phyloP scores from a whole-genome alignment of 1,140 invertebrate genomes.

The Calliphora vicina region DNA sequence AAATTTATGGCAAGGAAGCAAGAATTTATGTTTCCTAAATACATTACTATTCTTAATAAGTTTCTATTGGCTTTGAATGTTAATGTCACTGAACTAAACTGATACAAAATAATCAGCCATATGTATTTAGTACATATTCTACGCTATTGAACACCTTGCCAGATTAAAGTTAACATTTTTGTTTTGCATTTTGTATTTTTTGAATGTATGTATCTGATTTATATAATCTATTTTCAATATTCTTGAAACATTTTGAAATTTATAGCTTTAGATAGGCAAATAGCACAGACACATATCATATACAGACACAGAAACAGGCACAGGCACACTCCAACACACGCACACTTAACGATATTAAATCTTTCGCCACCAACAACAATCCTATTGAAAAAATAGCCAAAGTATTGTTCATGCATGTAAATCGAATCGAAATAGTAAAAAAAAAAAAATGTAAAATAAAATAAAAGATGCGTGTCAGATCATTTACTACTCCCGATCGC shows the following conservation, averaged over 20 bases:
- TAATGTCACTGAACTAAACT: too few species aligned
- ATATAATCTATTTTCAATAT: constrained; percentile 12
- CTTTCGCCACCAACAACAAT: constrained; percentile 15
- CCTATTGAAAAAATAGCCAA: background rate
- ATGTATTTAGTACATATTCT: background rate
- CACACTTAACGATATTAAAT: constrained; percentile 14
- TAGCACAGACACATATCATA: background rate
- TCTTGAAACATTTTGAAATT: constrained; percentile 8
- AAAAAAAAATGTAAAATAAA: background rate
- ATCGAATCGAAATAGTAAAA: background rate
- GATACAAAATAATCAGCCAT: too few species aligned
- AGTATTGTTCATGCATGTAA: constrained; percentile 10
- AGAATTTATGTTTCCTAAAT: background rate
- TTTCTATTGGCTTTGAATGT: too few species aligned
- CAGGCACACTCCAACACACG: background rate
- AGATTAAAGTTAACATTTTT: background rate
- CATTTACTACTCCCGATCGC: constrained; percentile 25
- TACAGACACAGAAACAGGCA: background rate
- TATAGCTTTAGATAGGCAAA: background rate
- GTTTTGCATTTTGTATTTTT: background rate
- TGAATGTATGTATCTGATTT: background rate
- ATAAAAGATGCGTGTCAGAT: constrained; percentile 30
- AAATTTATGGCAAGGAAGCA: background rate
- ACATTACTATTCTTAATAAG: too few species aligned
- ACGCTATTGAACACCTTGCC: background rate